These are phyloP conservation scores for Drosophila helvetica DNA, from an alignment of 2,888 invertebrate species.

Conservation along the genomic window DNA sequence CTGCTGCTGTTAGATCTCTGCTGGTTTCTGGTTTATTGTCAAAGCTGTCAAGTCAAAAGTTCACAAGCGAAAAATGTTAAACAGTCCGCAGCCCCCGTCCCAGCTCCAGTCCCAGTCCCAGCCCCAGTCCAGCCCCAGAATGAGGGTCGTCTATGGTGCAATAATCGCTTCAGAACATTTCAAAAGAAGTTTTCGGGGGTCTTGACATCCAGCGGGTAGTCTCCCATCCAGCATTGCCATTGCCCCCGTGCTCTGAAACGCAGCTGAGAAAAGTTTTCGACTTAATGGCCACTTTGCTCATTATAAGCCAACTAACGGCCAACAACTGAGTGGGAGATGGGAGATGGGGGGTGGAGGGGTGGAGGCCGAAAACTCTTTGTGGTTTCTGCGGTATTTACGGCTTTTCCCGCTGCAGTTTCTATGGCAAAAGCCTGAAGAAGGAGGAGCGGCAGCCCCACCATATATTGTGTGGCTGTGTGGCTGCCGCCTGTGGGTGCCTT, in stretches of 20 bases:
- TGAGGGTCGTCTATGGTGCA: conserved; percentile 66
- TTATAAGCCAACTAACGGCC: conserved; percentile 70
- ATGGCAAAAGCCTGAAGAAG: neutral
- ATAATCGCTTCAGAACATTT: conserved; percentile 60
- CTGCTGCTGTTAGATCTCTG: neutral
- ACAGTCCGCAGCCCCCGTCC: conserved; percentile 14
- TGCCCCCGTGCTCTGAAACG: conserved; percentile 53
- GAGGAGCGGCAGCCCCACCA: conserved; percentile 1
- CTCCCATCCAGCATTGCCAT: conserved; percentile 34
- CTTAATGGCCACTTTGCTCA: conserved; percentile 73
- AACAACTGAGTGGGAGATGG: conserved; percentile 17
- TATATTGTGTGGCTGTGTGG: neutral
- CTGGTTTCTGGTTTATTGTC: conserved; percentile 37
- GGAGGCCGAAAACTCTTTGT: conserved; percentile 56
- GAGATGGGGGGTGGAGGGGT: conserved; percentile 6
- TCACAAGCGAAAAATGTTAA: conserved; percentile 62
- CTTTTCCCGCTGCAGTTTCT: conserved; percentile 1
- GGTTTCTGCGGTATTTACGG: conserved; percentile 52
- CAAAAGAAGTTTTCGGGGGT: conserved; percentile 44
- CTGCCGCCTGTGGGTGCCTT: conserved; percentile 48
- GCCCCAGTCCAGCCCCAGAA: no score
- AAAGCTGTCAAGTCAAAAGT: conserved; percentile 67
- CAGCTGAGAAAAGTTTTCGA: conserved; percentile 62
- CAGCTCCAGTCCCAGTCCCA: no score
- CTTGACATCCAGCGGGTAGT: conserved; percentile 40